Evolutionary conservation across 1,140 invertebrate species (phyloP).

Genomic region (Aphelenchoides avenae): DNA sequence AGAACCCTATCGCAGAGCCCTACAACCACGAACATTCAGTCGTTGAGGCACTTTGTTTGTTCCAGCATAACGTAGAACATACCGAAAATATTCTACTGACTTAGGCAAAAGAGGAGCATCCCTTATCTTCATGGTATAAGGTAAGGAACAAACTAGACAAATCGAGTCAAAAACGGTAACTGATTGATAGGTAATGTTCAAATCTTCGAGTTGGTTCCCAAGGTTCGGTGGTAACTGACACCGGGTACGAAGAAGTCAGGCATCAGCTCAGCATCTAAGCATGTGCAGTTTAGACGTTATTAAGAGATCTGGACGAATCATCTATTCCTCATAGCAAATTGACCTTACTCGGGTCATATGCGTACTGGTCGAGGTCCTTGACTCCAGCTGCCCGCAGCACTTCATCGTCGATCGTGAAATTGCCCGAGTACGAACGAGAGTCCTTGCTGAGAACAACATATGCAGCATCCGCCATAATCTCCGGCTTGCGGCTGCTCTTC

Average conservation of each 20-base stretch:
- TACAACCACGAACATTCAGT: too few relatives aligned
- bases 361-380: slow-evolving; percentile 79
- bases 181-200: too few relatives aligned
- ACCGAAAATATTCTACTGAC: too few relatives aligned
- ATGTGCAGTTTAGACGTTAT: too few relatives aligned
- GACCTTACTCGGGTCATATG: slow-evolving; percentile 69
- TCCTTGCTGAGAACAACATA: slow-evolving; percentile 66
- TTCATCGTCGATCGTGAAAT: slow-evolving; percentile 91
- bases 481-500: slow-evolving; percentile 71
- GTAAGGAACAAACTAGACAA: too few relatives aligned
- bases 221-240: slow-evolving; percentile 25
- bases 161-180: too few relatives aligned
- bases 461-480: slow-evolving; percentile 75
- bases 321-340: slow-evolving; percentile 2
- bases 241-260: slow-evolving; percentile 84
- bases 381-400: slow-evolving; percentile 75
- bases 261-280: slow-evolving; percentile 66
- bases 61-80: too few relatives aligned
- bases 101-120: too few relatives aligned
- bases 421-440: slow-evolving; percentile 74
- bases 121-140: too few relatives aligned
- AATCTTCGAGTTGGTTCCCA: too few relatives aligned
- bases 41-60: too few relatives aligned
- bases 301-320: background rate
- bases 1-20: too few relatives aligned